Evolutionary conservation across 2,888 invertebrate species (phyloP).

Genomic region (Netelia fuscicornis): DNA sequence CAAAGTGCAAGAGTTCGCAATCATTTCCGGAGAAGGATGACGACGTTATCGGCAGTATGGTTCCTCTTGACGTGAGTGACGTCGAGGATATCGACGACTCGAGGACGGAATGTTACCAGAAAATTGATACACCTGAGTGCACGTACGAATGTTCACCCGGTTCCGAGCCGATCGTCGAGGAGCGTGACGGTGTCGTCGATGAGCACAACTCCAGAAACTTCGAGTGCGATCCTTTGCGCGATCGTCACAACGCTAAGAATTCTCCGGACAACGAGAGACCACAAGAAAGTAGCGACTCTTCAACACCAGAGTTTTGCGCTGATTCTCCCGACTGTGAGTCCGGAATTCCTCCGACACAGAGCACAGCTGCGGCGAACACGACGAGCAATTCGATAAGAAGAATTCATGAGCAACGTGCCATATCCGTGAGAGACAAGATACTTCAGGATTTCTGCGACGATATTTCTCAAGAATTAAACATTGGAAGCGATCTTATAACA

Average conservation of each 20-base stretch:
- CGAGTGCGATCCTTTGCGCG: conserved; percentile 75
- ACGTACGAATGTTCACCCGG: conserved; percentile 77
- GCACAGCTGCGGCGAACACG: conserved; percentile 44
- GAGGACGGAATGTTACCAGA: conserved; percentile 80
- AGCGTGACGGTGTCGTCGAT: conserved; percentile 75
- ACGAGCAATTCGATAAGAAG: conserved; percentile 32
- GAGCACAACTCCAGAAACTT: conserved; percentile 74
- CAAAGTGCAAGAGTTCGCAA: conserved; percentile 75
- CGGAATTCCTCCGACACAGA: conserved; percentile 55
- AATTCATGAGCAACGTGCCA: conserved; percentile 72
- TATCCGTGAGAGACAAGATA: conserved; percentile 83
- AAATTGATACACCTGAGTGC: conserved; percentile 76
- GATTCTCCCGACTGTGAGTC: conserved; percentile 78
- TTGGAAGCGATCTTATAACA: conserved; percentile 82
- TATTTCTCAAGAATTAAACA: conserved; percentile 82
- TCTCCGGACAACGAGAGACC: conserved; percentile 65
- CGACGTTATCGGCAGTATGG: conserved; percentile 77
- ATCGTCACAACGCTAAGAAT: conserved; percentile 75
- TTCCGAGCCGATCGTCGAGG: conserved; percentile 74
- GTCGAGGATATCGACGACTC: conserved; percentile 79
- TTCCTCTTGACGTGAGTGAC: conserved; percentile 80
- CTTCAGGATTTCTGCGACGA: conserved; percentile 84
- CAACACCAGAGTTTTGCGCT: conserved; percentile 68
- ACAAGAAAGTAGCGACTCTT: conserved; percentile 50
- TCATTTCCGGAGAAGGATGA: conserved; percentile 82